These are phyloP conservation scores for Oophaga pumilio DNA, from an alignment of 2,113 vertebrate genomes.

Conservation along the genomic window DNA sequence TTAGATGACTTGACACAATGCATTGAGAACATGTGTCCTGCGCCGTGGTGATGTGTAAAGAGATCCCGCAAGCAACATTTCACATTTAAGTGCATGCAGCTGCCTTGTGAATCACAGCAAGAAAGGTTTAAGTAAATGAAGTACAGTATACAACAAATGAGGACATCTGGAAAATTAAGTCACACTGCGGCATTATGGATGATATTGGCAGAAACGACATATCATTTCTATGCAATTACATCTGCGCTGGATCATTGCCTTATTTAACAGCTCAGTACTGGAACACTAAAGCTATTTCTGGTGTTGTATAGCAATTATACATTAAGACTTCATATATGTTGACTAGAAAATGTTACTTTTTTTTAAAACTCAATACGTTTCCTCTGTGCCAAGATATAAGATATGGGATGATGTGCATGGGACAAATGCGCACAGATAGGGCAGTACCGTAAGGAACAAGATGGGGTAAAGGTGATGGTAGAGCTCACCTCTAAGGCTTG, in stretches of 20 bases:
- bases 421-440: too few relatives aligned
- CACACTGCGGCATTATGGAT: constrained; percentile 39
- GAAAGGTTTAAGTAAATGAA: constrained; percentile 18
- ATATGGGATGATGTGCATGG: too few relatives aligned
- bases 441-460: too few relatives aligned
- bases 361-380: background rate
- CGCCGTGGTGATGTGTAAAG: constrained; percentile 23
- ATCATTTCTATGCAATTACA: constrained; percentile 36
- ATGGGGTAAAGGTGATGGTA: too few relatives aligned
- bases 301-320: background rate
- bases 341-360: background rate
- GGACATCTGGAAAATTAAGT: constrained; percentile 55
- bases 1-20: constrained; percentile 43
- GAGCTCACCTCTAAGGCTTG: too few relatives aligned
- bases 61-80: constrained; percentile 21
- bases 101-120: constrained; percentile 27
- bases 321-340: background rate
- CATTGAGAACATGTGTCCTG: constrained; percentile 33
- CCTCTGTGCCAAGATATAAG: too few relatives aligned
- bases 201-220: constrained; percentile 34
- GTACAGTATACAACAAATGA: constrained; percentile 1
- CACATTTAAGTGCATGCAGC: constrained; percentile 52
- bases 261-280: constrained; percentile 20
- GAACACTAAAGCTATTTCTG: background rate
- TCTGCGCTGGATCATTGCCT: constrained; percentile 42